phyloP scores from a whole-genome alignment of 2,888 invertebrate genomes.

The Drosophila heteroneura region DNA sequence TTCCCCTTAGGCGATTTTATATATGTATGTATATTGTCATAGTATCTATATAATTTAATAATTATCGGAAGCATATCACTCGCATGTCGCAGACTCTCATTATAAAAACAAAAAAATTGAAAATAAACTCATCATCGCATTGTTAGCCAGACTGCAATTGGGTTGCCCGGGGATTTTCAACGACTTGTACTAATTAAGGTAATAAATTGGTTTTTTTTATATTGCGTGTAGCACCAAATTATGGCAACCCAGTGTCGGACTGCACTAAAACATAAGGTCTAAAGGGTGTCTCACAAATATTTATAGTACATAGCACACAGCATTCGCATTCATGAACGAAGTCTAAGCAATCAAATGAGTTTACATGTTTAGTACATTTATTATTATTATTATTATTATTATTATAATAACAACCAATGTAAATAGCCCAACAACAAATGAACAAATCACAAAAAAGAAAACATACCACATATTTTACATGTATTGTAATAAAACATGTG shows the following conservation, averaged over 20 bases:
- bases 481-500: conserved; percentile 7
- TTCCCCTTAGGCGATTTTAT: conserved; percentile 76
- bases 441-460: conserved; percentile 1
- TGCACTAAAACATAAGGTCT: conserved; percentile 62
- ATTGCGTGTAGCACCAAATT: conserved; percentile 23
- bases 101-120: conserved; percentile 3
- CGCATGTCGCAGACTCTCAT: conserved; percentile 77
- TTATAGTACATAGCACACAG: conserved; percentile 66
- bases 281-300: conserved; percentile 75
- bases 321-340: conserved; percentile 55
- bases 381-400: conserved; percentile 6
- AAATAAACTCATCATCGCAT: conserved; percentile 31
- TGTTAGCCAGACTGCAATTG: conserved; percentile 34
- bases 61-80: conserved; percentile 78
- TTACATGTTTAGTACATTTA: conserved; percentile 23
- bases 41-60: conserved; percentile 75
- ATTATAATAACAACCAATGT: conserved; percentile 33
- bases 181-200: conserved; percentile 4
- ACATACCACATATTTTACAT: background rate
- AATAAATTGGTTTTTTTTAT: background rate
- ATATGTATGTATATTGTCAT: conserved; percentile 52
- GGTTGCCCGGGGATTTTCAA: conserved; percentile 17
- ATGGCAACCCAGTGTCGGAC: conserved; percentile 21
- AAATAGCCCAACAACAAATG: conserved; percentile 43
- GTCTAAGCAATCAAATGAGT: conserved; percentile 7